A percentile compares a stretch with the other conserved stretches of the same genome.
Conservation (phyloP, 2,888 invertebrate species). For the Ashinkailepas kermadecensis region DNA sequence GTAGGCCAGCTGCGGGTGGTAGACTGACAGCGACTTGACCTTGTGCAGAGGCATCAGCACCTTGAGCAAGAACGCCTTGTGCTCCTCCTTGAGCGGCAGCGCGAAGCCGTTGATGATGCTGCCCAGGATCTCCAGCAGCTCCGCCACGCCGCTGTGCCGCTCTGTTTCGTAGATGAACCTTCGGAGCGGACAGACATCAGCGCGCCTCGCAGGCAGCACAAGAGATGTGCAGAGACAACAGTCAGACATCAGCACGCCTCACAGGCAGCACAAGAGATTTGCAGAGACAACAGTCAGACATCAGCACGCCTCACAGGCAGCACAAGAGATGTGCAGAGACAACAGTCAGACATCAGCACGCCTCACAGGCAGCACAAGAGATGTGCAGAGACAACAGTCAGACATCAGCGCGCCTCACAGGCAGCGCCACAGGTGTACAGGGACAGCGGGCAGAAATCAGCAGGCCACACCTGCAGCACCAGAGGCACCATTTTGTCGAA, state of each 20-base stretch:
- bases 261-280: not conserved
- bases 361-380: not conserved
- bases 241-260: not conserved
- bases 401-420: not conserved
- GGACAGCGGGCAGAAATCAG: not conserved
- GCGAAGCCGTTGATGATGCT: slow-evolving; percentile 99
- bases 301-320: not conserved
- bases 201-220: not conserved
- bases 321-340: not conserved
- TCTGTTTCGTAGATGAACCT: slow-evolving; percentile 99
- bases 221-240: not conserved
- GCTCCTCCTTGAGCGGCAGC: slow-evolving; percentile 94
- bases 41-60: slow-evolving; percentile 93
- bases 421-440: not conserved
- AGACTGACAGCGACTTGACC: slow-evolving; percentile 89
- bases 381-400: not conserved
- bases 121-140: slow-evolving; percentile 91
- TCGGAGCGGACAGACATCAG: slow-evolving; percentile 57
- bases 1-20: slow-evolving; percentile 96
- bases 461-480: slow-evolving; percentile 23
- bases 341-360: not conserved
- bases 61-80: slow-evolving; percentile 92
- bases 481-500: too few relatives aligned
- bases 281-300: not conserved
- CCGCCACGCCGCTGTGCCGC: slow-evolving; percentile 95